Base-by-base conservation (phyloP, 2,888 invertebrate genomes). In the Apantesis nais region DNA sequence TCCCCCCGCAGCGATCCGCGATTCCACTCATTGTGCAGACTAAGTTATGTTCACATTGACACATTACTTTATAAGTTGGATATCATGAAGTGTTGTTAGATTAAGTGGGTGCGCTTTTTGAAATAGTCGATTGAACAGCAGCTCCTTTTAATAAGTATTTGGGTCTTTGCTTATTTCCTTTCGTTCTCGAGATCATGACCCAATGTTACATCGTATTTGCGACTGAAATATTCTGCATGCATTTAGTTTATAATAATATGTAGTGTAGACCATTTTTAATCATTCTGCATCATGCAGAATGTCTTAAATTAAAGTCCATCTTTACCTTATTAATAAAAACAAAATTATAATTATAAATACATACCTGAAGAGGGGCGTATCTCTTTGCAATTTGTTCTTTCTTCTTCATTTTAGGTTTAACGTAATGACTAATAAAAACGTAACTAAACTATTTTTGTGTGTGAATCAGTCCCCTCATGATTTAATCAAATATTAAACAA, bases 1-100 rank as follows among this genome's bases (percentile, higher is more conserved):
- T 70, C 64, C 71, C 73, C 72, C 75, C 71, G 67, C 71, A 74
- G 62, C 37, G 67, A 74, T 74, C 65, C 78, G 74, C 83, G 81
- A 79, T 85, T 75, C 76, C 77, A 80, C 86, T 87, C 89, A 87
- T 88, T 88, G 89, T 88, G 80, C 86, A 70, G 52, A 69, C 63
- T 74, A 77, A 78, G 74, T 78, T 63, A 76, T 58, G 71, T 78
- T 66, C 70, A 67, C 68, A 76, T 62, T 72, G 70, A 78, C 68
- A 73, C 52, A 66, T 72, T 64, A 66, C 64, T 71, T 48, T 34
- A 60, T 41, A 76, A 75, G 65, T 60, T 71, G 55, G 67, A 34
- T 65, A 63, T 55, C 52, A 62, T 62, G 44, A 52, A 69, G 58
- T 66, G 68, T 48, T 39, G n/a, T 8, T n/a, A 37, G 37, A 39